phyloP scores from a whole-genome alignment of 2,797 vertebrate species.

The Hyperoplus lanceolatus region DNA sequence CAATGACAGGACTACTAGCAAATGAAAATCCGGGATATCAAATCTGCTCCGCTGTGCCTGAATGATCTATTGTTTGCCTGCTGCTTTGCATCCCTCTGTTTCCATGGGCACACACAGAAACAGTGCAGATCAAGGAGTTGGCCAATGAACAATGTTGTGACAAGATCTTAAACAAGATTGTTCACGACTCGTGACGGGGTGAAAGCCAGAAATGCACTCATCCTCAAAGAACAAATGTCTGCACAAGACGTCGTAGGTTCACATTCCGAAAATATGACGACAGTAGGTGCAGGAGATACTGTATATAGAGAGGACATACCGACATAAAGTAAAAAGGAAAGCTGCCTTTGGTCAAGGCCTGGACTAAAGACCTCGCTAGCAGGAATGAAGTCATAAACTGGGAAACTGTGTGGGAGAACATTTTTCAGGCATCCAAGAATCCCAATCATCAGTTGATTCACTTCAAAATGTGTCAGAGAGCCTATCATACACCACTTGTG shows the following conservation, averaged over 20 bases:
- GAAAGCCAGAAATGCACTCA: conserved; percentile 31
- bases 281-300: conserved; percentile 1
- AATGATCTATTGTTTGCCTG: conserved; percentile 57
- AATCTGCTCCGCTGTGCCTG: conserved; percentile 53
- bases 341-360: too few relatives aligned
- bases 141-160: conserved; percentile 63
- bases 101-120: conserved; percentile 54
- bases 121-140: conserved; percentile 58
- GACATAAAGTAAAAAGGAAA: conserved; percentile 6
- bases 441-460: too few relatives aligned
- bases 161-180: conserved; percentile 73
- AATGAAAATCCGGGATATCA: conserved; percentile 64
- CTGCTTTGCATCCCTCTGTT: conserved; percentile 59
- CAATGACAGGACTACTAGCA: conserved; percentile 42
- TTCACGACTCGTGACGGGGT: conserved; percentile 50
- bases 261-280: not conserved
- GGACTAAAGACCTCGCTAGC: too few relatives aligned
- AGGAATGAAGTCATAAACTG: too few relatives aligned
- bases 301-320: not conserved
- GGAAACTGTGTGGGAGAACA: too few relatives aligned
- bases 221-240: not conserved
- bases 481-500: too few relatives aligned
- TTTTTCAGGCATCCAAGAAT: too few relatives aligned
- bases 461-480: too few relatives aligned
- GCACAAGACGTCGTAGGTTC: not conserved